These are phyloP conservation scores for Carcharodon carcharias DNA, from an alignment of 2,797 vertebrate genomes.

Conservation along the genomic window DNA sequence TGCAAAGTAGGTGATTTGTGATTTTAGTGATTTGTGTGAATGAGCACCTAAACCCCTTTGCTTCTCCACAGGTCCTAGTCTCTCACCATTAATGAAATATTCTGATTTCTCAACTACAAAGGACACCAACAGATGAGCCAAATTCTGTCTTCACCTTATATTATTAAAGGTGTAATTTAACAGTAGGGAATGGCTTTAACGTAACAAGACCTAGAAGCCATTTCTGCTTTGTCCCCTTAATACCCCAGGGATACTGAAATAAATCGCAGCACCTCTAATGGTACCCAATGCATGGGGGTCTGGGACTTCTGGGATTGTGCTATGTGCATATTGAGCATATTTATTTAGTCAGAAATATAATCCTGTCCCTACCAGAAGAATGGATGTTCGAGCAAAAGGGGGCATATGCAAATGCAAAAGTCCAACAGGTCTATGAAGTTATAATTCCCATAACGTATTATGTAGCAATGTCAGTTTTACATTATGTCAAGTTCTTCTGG, in stretches of 20 bases:
- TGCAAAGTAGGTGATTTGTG: not conserved
- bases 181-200: too few species aligned
- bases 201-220: not conserved
- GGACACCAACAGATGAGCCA: not conserved
- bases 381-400: not conserved
- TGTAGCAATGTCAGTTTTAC: not conserved
- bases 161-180: not conserved
- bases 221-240: not conserved
- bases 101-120: not conserved
- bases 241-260: not conserved
- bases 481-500: not conserved
- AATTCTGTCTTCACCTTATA: not conserved
- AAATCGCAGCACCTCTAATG: not conserved
- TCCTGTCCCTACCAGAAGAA: not conserved
- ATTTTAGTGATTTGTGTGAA: not conserved
- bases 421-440: not conserved
- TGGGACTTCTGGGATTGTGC: not conserved
- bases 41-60: too few species aligned
- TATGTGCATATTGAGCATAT: too few species aligned
- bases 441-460: not conserved
- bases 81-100: not conserved
- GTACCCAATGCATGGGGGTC: not conserved
- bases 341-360: not conserved
- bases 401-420: not conserved
- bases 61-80: not conserved